Evolutionary conservation across 2,888 invertebrate genomes (phyloP).

Genomic region (Ormyrus rosae): DNA sequence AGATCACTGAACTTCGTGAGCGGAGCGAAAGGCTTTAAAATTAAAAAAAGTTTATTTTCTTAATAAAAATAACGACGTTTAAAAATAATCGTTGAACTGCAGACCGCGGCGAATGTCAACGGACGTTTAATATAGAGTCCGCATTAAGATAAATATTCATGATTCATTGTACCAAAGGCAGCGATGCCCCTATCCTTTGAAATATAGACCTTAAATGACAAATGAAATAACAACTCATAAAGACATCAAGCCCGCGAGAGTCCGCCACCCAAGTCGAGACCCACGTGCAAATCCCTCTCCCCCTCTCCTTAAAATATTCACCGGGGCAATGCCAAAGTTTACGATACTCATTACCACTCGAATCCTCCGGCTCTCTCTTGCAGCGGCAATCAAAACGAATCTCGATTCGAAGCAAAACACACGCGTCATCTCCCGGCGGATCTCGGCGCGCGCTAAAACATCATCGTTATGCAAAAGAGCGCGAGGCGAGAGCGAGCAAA

Average conservation of each 20-base stretch:
- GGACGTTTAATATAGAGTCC: too few relatives aligned
- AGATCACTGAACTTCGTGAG: too few relatives aligned
- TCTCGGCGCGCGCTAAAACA: slow-evolving; percentile 14
- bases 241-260: background rate
- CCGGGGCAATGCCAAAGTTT: slow-evolving; percentile 10
- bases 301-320: slow-evolving; percentile 4
- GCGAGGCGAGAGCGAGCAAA: slow-evolving; percentile 24
- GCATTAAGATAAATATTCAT: too few relatives aligned
- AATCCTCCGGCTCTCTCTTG: background rate
- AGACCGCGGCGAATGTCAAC: too few relatives aligned
- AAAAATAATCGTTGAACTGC: too few relatives aligned
- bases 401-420: background rate
- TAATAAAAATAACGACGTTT: too few relatives aligned
- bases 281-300: background rate
- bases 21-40: too few relatives aligned
- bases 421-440: too few relatives aligned
- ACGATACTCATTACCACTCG: slow-evolving; percentile 33
- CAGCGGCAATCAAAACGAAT: background rate
- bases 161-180: too few relatives aligned
- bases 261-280: slow-evolving; percentile 19
- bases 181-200: too few relatives aligned
- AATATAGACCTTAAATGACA: too few relatives aligned
- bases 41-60: too few relatives aligned
- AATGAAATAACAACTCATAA: background rate
- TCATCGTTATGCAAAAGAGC: slow-evolving; percentile 42